A percentile compares a stretch with the other conserved stretches of the same genome.
Evolutionary conservation across 2,113 vertebrate genomes (phyloP).

Genomic region (Nothocercus nigrocapillus): DNA sequence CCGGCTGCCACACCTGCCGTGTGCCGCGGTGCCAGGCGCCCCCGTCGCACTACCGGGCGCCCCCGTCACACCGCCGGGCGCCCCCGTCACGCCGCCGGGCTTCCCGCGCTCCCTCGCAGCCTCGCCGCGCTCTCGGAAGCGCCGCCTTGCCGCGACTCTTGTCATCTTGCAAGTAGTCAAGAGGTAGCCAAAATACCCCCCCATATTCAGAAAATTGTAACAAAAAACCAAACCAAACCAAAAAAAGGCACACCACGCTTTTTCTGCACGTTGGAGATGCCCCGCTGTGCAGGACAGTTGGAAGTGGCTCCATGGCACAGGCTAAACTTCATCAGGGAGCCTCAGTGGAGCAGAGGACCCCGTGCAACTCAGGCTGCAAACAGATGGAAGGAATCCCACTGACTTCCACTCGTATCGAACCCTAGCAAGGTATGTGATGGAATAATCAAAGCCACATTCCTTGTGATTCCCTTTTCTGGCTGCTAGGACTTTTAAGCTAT

Average conservation of each 20-base stretch:
- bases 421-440: background rate
- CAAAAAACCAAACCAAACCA: background rate
- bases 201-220: background rate
- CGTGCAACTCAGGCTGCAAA: background rate
- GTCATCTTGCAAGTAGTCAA: background rate
- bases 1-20: no score
- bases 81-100: no score
- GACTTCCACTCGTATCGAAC: background rate
- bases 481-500: background rate
- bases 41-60: no score
- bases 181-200: background rate
- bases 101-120: background rate
- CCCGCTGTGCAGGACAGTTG: background rate
- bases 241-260: no score
- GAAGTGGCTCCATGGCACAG: background rate
- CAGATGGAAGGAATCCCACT: background rate
- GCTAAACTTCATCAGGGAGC: background rate
- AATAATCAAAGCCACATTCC: background rate
- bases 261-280: no score
- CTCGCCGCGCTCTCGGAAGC: background rate
- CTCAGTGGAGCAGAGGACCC: background rate
- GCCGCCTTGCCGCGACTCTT: no score
- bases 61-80: no score
- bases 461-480: constrained; percentile 1
- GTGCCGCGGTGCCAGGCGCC: no score